Conservation (phyloP, 2,797 vertebrate species). For the Labeo calbasu region DNA sequence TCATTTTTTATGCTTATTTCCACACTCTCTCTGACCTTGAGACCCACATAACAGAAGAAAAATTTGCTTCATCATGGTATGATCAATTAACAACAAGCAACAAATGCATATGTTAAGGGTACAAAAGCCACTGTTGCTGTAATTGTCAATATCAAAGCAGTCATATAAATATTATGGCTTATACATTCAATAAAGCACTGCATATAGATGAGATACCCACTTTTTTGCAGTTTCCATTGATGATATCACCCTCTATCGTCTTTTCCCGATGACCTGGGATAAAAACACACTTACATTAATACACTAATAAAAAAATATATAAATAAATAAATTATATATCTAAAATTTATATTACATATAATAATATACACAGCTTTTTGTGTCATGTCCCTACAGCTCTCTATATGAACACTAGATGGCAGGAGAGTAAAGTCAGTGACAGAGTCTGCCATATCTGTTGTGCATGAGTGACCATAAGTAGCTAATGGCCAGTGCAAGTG, state of each 20-base stretch:
- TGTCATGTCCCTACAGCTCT: not conserved
- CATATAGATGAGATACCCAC: conserved; percentile 66
- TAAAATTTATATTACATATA: not conserved
- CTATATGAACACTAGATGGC: conserved; percentile 44
- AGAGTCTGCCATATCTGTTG: not conserved
- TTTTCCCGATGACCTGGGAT: conserved; percentile 75
- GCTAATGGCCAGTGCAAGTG: not conserved
- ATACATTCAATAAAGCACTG: not conserved
- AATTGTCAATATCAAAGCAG: not conserved
- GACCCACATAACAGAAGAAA: not conserved
- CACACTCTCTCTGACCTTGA: not conserved
- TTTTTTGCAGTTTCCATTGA: conserved; percentile 80
- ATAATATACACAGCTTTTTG: not conserved
- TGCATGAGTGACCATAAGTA: not conserved
- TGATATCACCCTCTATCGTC: conserved; percentile 69
- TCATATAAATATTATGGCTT: not conserved
- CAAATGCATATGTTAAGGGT: not conserved
- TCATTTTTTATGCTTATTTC: too few species aligned
- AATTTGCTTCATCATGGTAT: not conserved
- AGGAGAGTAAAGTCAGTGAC: conserved; percentile 9
- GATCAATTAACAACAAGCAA: not conserved
- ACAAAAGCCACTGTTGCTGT: not conserved
- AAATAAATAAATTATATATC: not conserved
- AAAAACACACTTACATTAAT: conserved; percentile 11
- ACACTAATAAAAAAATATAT: not conserved